Evolutionary conservation across 2,113 vertebrate genomes (phyloP), one percentile per base, ranked within the genome.

Genomic region (Spea multiplicata): DNA sequence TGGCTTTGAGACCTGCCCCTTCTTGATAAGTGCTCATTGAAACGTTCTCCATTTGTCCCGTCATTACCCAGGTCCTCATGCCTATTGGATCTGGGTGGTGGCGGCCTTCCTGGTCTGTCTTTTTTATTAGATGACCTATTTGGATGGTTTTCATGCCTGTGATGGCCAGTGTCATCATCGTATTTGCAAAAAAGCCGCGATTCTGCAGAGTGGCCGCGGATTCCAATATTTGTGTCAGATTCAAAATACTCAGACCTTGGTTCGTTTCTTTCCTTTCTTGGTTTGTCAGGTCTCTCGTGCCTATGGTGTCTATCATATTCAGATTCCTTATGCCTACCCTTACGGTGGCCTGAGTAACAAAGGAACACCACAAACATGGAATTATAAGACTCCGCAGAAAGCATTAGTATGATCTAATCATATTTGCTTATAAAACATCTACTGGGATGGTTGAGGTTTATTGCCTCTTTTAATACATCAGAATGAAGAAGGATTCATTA

Each of bases 271-370:
- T 66, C 83, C 6, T 44, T 86, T 8, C 0, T 9, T 66, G 0
- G 16, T 75, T 83, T 80, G 8, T 73, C 80, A n/a, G 69, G 77
- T 49, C 59, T 73, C 5, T 5, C 76, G 65, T 78, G 80, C 78
- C 80, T 86, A 84, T 0, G 46, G 80, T 75, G 72, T 69, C 66
- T 73, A 44, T 84, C 49, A 44, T 14, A 45, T 82, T 83, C 90
- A 83, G 83, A 74, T 76, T 88, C 89, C 82, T 89, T 81, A 74
- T 84, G 87, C 61, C 88, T 93, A 81, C 87, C 87, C 88, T 86
- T 83, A 79, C 83, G 82, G 69, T 85, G 88, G 83, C 94, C 95
- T 88, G 88, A 88, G 86, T 85, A 76, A 81, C 5, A 46, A 75
- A 82, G 8, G 57, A 75, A 73, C 8, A 78, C 85, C 80, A 89